These are phyloP conservation scores for Battus philenor DNA, from an alignment of 1,140 invertebrate species.

Conservation along the genomic window DNA sequence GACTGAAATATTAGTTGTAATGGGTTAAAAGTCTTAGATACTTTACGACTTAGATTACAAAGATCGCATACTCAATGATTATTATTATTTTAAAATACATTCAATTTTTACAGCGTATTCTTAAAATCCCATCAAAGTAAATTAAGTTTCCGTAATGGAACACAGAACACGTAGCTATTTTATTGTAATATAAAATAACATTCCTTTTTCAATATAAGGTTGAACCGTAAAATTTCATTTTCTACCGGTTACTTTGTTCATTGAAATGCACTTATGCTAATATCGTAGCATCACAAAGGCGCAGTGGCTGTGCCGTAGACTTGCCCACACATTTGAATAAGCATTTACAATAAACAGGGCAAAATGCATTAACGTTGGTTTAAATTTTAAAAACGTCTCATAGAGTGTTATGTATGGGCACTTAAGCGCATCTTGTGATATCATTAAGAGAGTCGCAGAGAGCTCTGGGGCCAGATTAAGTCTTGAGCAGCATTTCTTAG, in stretches of 20 bases:
- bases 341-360: conserved; percentile 68
- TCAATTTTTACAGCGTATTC: too few relatives aligned
- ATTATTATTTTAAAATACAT: too few relatives aligned
- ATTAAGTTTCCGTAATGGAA: conserved; percentile 1
- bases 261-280: conserved; percentile 66
- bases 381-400: conserved; percentile 75
- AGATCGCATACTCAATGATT: too few relatives aligned
- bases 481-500: conserved; percentile 32
- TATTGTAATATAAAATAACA: conserved; percentile 51
- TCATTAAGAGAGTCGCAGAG: conserved; percentile 61
- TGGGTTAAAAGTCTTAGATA: too few relatives aligned
- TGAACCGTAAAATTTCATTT: conserved; percentile 66
- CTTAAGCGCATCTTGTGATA: conserved; percentile 69
- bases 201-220: conserved; percentile 59
- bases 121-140: background rate
- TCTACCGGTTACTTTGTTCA: conserved; percentile 58
- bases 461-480: conserved; percentile 56
- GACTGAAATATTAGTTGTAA: too few relatives aligned
- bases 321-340: conserved; percentile 70
- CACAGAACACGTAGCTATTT: conserved; percentile 39
- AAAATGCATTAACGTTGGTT: conserved; percentile 69
- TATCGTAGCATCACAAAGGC: conserved; percentile 49
- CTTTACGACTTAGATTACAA: too few relatives aligned
- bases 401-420: conserved; percentile 70
- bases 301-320: conserved; percentile 45